Base-by-base conservation (phyloP, 2,113 vertebrate species). In the Ifrita kowaldi region DNA sequence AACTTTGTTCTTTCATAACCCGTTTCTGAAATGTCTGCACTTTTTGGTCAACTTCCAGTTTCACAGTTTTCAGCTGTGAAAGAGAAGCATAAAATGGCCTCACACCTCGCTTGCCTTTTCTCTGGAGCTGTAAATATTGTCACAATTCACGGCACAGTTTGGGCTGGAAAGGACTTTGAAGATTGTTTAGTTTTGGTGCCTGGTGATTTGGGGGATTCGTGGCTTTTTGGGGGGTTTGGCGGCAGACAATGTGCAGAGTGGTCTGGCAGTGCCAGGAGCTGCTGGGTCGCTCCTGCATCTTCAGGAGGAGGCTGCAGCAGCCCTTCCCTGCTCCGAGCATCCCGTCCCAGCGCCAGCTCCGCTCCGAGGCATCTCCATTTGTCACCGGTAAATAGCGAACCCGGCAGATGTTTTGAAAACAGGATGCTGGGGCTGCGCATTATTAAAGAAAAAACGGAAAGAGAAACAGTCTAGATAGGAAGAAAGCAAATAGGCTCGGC, bases 371-470 rank as follows among this genome's bases (percentile, higher is more conserved):
- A 57, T 84, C 92, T 78, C n/a, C 35, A 4, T 56, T 85, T 74
- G 71, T 87, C 90, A 46, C 67, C 39, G 33, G 56, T 81, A 64
- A 39, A 86, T 17, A 78, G 91, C 95, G 53, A 85, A 95, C 80
- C 84, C 96, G 97, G 88, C 87, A 82, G 94, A 92, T 98, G 97
- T 98, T 98, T 98, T 98, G 96, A 98, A 98, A 98, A 98, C 98
- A 98, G 98, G 98, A 98, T 98, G 98, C 98, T 94, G 33, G 90
- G 95, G 89, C 89, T 97, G 88, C 73, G 27, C 89, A 1, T 93
- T 95, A 91, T 82, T 94, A 96, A 98, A 98, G 97, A 97, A 97
- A 80, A 97, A 98, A 97, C 97, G 98, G 98, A 98, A 98, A 98
- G 98, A 98, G 97, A 98, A 97, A 92, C 96, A 80, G 97, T 74